Base-by-base conservation (phyloP, 2,888 invertebrate species). In the Mythimna vitellina region DNA sequence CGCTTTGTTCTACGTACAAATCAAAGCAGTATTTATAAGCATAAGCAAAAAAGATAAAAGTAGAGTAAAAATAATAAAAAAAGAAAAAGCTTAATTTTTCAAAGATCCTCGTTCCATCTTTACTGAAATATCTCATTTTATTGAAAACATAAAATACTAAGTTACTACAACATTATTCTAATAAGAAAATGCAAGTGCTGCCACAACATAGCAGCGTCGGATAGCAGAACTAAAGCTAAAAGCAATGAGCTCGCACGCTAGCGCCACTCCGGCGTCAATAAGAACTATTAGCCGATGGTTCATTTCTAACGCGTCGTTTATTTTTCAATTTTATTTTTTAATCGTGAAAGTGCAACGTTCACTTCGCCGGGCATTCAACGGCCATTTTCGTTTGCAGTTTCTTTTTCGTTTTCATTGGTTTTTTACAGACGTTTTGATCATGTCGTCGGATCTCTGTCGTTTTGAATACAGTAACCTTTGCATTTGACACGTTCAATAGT, bases 321-420 rank as follows among this genome's bases (percentile, higher is more conserved):
- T 93, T 94, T 94, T 91, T 92, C 91, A 86, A 91, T 93, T 94
- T 91, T 91, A 91, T 92, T 89, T 89, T 94, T 93, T 93, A 93
- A 93, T 95, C 93, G 94, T 93, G 94, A 95, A 95, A 95, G 95
- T 95, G 95, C 95, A 93, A 93, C 93, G 94, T 94, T 94, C 95
- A 94, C 94, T 94, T 95, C 92, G 91, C 90, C 88, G 88, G 92
- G 91, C 89, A 93, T 95, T 95, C 94, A 93, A 92, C 93, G 89
- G 91, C 92, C 91, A 93, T 94, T 95, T 93, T 93, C 90, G 92
- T 92, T 92, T 89, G 88, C 87, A 89, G 87, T 92, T 93, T 93
- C 92, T 92, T 93, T 95, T 94, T 94, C 89, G 89, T 93, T 95
- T 93, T 92, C 90, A 92, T 93, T 92, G 92, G 90, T 92, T 93